These are phyloP conservation scores for Formicarius rufipectus DNA, from an alignment of 2,113 vertebrate genomes.

Conservation along the genomic window DNA sequence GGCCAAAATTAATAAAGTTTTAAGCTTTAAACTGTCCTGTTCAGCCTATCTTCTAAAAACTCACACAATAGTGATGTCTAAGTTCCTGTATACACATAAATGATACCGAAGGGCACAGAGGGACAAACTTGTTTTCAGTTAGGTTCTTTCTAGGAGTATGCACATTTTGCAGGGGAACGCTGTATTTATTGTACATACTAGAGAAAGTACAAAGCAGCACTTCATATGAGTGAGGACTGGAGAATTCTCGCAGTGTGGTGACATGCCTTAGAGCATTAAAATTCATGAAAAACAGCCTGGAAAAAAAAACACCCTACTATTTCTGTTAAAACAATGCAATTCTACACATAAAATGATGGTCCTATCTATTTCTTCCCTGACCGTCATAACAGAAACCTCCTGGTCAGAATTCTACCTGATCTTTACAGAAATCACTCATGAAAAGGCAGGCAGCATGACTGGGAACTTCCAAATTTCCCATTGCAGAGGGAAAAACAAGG, in stretches of 20 bases:
- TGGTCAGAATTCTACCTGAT: not conserved
- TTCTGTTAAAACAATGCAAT: not conserved
- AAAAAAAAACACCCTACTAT: not conserved
- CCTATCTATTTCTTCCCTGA: not conserved
- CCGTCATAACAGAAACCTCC: fast-evolving
- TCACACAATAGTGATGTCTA: not conserved
- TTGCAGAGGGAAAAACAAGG: not conserved
- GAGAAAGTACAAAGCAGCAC: not conserved
- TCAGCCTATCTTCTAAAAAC: not conserved
- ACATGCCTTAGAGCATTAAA: not conserved
- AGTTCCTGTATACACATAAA: not conserved
- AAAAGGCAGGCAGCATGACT: not conserved
- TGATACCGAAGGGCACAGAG: not conserved
- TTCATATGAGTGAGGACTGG: not conserved
- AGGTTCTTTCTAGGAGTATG: not conserved
- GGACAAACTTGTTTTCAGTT: not conserved
- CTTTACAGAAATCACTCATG: not conserved
- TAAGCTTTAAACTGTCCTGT: not conserved
- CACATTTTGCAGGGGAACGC: not conserved
- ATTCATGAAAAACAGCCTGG: not conserved
- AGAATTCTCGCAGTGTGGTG: not conserved
- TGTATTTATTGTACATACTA: not conserved
- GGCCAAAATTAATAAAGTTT: not conserved
- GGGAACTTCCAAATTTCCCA: not conserved
- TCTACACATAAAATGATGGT: not conserved